Evolutionary conservation across 2,113 vertebrate genomes (phyloP).

Genomic region (Lucifuga dentata): DNA sequence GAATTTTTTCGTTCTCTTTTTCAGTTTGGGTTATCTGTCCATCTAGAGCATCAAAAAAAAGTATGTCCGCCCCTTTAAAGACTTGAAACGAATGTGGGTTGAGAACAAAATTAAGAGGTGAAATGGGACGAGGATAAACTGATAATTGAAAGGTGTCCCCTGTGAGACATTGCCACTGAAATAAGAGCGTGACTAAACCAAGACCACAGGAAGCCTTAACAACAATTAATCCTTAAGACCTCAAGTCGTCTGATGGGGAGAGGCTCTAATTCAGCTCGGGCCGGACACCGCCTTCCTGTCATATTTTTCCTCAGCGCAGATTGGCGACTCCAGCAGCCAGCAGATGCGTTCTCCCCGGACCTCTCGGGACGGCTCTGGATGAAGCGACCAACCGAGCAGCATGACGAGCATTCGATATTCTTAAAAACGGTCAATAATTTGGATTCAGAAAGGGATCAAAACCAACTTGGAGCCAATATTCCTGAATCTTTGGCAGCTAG

Average conservation of each 20-base stretch:
- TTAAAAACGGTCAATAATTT: neutral
- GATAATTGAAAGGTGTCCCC: slow-evolving; percentile 26
- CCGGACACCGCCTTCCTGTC: slow-evolving; percentile 60
- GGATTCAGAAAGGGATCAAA: slow-evolving; percentile 80
- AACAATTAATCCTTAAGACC: slow-evolving; percentile 65
- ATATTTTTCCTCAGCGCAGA: slow-evolving; percentile 79
- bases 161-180: slow-evolving; percentile 44
- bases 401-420: slow-evolving; percentile 5
- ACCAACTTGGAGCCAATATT: slow-evolving; percentile 80
- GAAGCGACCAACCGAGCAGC: slow-evolving; percentile 24
- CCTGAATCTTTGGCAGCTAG: slow-evolving; percentile 89
- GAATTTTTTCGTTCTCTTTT: slow-evolving; percentile 52
- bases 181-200: slow-evolving; percentile 51
- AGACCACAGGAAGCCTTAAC: slow-evolving; percentile 89
- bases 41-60: slow-evolving; percentile 48
- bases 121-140: slow-evolving; percentile 56
- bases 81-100: slow-evolving; percentile 74
- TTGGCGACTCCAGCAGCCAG: slow-evolving; percentile 60
- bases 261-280: slow-evolving; percentile 19
- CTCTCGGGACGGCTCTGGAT: slow-evolving; percentile 8
- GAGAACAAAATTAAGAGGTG: slow-evolving; percentile 35
- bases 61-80: slow-evolving; percentile 71
- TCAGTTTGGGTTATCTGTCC: slow-evolving; percentile 37
- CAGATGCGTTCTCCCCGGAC: neutral
- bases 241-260: slow-evolving; percentile 17